phyloP scores from a whole-genome alignment of 2,113 vertebrate genomes.

The Rynchops niger region DNA sequence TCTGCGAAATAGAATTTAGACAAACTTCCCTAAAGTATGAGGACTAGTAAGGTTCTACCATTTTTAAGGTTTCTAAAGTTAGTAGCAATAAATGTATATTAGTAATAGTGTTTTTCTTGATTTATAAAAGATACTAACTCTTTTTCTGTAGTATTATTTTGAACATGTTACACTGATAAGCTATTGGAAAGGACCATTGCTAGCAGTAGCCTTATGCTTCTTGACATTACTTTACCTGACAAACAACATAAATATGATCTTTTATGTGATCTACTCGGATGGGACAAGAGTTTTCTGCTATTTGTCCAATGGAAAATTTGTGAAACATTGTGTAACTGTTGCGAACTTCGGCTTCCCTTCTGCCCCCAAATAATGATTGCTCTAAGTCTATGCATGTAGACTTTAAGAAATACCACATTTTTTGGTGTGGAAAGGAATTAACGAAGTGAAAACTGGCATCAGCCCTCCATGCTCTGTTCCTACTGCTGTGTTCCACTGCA shows the following conservation, averaged over 20 bases:
- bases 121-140: neutral
- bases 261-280: neutral
- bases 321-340: neutral
- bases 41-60: fast-evolving
- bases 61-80: neutral
- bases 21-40: neutral
- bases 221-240: neutral
- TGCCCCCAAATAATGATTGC: neutral
- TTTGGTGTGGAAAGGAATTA: neutral
- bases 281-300: neutral
- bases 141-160: neutral
- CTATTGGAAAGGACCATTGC: neutral
- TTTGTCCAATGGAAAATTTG: neutral
- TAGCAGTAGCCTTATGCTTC: neutral
- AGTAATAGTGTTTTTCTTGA: neutral
- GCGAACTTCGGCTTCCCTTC: neutral
- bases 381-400: neutral
- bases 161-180: neutral
- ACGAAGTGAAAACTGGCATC: neutral
- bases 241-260: neutral
- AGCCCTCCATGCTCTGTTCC: neutral
- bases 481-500: neutral
- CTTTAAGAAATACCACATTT: neutral
- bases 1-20: neutral
- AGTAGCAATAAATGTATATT: neutral